Base-by-base conservation (phyloP, 2,797 vertebrate genomes). In the Eutrigla gurnardus region DNA sequence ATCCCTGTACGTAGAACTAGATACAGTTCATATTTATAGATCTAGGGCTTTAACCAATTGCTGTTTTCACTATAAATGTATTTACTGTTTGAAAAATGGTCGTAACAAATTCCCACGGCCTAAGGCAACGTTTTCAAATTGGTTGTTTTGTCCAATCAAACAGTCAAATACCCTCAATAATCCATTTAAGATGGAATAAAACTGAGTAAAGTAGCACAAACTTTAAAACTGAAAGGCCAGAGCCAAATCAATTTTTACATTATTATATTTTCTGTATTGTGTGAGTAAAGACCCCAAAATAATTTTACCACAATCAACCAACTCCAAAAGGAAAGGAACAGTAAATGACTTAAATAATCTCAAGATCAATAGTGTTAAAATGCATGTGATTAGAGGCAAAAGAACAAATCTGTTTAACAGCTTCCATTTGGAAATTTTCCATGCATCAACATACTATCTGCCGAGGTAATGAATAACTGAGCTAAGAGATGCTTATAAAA, bases 401-500 rank as follows among this genome's bases (percentile, higher is more conserved):
- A 55, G 15, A 73, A 55, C 40, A 36, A 15, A 70, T 64, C 36
- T 40, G 40, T 37, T 14, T 6, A 5, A n/a, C 37, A 3, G 17
- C 74, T 45, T 69, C 54, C 45, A 13, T 49, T 75, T 70, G 75
- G 63, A 87, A 60, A 61, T 47, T 37, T 75, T 82, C 79, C 82
- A 64, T 14, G 54, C 77, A 73, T 60, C 49, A 52, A 18, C 75
- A 50, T 79, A 71, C 86, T 80, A 85, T 88, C 40, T 84, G 76
- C 65, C 49, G 59, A 49, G 69, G 64, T 92, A 86, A 91, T 86
- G 82, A 86, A 76, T 91, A 86, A 89, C 79, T 13, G 57, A 59
- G 70, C 76, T 70, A 75, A 82, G 77, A 80, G 52, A 83, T 78
- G 78, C 76, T 70, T 60, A 47, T 75, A 82, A 88, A 90, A 87